These are phyloP conservation scores for Hipparchia sbordonii DNA, from an alignment of 2,888 invertebrate genomes.

Conservation along the genomic window DNA sequence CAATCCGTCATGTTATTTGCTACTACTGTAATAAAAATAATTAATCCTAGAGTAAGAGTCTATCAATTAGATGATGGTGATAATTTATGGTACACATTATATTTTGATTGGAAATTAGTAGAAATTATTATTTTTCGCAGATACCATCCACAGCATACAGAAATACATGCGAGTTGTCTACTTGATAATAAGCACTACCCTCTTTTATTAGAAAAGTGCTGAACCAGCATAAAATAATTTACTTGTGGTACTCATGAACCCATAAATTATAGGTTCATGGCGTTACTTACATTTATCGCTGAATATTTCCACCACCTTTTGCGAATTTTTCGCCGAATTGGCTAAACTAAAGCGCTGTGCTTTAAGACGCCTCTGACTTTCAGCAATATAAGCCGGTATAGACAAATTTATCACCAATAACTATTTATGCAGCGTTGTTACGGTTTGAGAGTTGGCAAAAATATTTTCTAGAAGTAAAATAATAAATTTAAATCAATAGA, in stretches of 20 bases:
- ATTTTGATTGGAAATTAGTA: too few species aligned
- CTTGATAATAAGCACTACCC: not conserved
- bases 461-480: constrained; percentile 63
- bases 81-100: too few species aligned
- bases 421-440: constrained; percentile 65
- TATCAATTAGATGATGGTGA: too few species aligned
- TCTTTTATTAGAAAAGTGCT: not conserved
- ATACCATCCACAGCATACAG: too few species aligned
- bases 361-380: constrained; percentile 65
- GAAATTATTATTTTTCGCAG: too few species aligned
- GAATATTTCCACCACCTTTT: constrained; percentile 67
- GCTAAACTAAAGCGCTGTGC: constrained; percentile 62
- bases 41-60: too few species aligned
- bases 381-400: constrained; percentile 70
- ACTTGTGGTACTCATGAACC: not conserved
- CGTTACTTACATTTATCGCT: constrained; percentile 62
- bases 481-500: constrained; percentile 30
- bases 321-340: constrained; percentile 62
- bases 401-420: constrained; percentile 76
- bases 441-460: constrained; percentile 60
- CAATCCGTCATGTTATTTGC: not conserved
- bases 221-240: not conserved
- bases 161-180: too few species aligned
- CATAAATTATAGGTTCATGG: too few species aligned
- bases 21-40: not conserved